Base-by-base conservation (phyloP, 1,140 invertebrate species). In the Hestina assimilis region DNA sequence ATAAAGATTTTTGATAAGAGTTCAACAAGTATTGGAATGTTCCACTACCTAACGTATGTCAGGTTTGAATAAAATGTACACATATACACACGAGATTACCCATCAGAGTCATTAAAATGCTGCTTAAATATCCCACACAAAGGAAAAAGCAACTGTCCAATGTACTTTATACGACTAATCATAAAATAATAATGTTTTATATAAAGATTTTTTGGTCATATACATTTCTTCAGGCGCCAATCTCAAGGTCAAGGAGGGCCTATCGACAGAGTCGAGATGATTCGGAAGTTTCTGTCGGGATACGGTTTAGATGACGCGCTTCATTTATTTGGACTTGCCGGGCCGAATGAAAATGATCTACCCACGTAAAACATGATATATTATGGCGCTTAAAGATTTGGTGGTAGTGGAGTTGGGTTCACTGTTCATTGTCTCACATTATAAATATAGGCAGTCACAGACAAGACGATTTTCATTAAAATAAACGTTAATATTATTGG, bases 1-100 rank as follows among this genome's bases (percentile, higher is more conserved):
- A 74, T 90, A 82, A 72, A 83, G 75, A 66, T 91, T 79, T 91
- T 79, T 70, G 72, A 81, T 12, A 84, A 73, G 40, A 85, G 54
- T 58, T 48, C 72, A 6, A 70, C 82, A 28, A 69, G 63, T 29
- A 63, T 83, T 17, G 83, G 85, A 59, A 91, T 96, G 89, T 94
- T 92, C 74, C 91, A 92, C 74, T 90, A 90, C 60, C 84, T 89
- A 56, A 66, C 92, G 92, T 87, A 89, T 91, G 91, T 93, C 28
- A 28, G 26, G 38, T 53, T 47, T 20, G 15, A 31, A 12, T 54
- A 14, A 54, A 45, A n/a, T n/a, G 19, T 19, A 50, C 14, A 50
- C 26, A 12, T 9, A 23, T 24, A 42, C 20, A 23, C 20, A 42
- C 40, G 19, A 6, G n/a, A 4, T 8, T 9, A 28, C 24, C 24